These are phyloP conservation scores for Zosterops borbonicus DNA, from an alignment of 2,113 vertebrate species.

Conservation along the genomic window DNA sequence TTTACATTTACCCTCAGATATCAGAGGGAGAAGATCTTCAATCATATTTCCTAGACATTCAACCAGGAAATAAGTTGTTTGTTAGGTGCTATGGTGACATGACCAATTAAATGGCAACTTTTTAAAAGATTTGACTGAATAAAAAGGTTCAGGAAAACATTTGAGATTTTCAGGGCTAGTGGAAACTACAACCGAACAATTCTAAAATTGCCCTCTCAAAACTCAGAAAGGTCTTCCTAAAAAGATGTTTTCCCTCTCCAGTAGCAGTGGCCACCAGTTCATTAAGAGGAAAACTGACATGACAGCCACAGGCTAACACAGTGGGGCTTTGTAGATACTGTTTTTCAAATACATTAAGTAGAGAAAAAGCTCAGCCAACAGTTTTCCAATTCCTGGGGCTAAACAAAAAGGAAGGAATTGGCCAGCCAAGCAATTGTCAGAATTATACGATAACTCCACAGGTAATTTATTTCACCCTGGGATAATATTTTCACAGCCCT, in stretches of 20 bases:
- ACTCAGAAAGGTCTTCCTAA: neutral
- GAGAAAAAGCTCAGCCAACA: neutral
- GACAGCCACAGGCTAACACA: neutral
- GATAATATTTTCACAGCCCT: neutral
- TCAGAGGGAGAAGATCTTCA: neutral
- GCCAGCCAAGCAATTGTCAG: neutral
- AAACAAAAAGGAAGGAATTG: constrained; percentile 22
- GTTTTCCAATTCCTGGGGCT: neutral
- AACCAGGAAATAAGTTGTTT: neutral
- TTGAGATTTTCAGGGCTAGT: neutral
- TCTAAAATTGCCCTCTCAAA: neutral
- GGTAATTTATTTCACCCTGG: constrained; percentile 7
- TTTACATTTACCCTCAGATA: neutral
- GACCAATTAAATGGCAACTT: neutral
- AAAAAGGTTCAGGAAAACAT: neutral
- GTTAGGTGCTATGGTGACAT: neutral
- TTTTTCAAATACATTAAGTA: neutral
- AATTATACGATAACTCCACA: neutral
- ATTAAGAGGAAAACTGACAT: neutral
- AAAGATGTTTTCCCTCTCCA: neutral
- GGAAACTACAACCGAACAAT: neutral
- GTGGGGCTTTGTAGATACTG: neutral
- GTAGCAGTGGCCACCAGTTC: neutral
- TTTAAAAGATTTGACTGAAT: neutral
- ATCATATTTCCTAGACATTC: neutral